A percentile compares a stretch with the other conserved stretches of the same genome.
Evolutionary conservation across 2,113 vertebrate species (phyloP).

Genomic region (human (Homo sapiens)): DNA sequence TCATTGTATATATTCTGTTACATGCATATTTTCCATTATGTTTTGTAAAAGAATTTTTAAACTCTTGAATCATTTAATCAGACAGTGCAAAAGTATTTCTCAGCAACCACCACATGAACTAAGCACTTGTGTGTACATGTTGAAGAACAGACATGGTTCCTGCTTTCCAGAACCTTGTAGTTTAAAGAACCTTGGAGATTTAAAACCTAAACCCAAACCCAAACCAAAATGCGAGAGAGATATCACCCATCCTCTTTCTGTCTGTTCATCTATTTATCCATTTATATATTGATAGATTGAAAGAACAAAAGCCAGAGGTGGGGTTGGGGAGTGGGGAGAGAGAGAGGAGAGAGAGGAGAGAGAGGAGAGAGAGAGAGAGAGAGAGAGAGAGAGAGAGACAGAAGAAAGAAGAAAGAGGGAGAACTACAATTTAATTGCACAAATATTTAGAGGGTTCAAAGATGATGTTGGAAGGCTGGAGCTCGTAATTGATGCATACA

Average conservation of each 20-base stretch:
- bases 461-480: background rate
- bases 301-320: background rate
- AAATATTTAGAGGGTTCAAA: background rate
- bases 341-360: too few species aligned
- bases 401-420: too few species aligned
- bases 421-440: background rate
- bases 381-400: too few species aligned
- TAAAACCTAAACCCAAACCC: background rate
- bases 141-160: background rate
- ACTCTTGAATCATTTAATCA: constrained; percentile 30
- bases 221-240: background rate
- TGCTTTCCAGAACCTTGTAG: background rate
- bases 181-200: background rate
- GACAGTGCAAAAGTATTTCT: background rate
- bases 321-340: too few species aligned
- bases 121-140: background rate
- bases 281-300: background rate
- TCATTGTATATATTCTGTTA: constrained; percentile 58
- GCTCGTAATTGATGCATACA: background rate
- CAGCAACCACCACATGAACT: background rate
- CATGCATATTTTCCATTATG: constrained; percentile 50
- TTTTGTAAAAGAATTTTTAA: constrained; percentile 37
- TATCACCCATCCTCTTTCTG: background rate
- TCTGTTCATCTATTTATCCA: background rate
- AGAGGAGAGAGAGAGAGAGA: too few species aligned